These are phyloP conservation scores for Rana temporaria DNA, from an alignment of 2,113 vertebrate genomes.

Conservation along the genomic window DNA sequence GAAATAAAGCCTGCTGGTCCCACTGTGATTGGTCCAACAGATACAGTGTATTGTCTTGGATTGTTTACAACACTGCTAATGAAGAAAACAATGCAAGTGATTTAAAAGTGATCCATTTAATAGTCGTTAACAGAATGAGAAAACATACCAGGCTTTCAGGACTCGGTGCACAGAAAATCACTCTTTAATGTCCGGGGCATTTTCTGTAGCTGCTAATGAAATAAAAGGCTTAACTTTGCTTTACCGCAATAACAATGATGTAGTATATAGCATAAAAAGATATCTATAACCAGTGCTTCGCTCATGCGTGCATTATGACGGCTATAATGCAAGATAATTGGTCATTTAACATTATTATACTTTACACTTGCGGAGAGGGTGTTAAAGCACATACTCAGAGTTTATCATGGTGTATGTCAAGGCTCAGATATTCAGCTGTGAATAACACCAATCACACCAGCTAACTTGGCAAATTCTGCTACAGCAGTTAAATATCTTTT, in stretches of 20 bases:
- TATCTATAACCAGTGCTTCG: not conserved
- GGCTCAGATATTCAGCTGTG: no score
- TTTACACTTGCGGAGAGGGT: no score
- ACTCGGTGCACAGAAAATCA: not conserved
- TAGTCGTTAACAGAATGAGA: not conserved
- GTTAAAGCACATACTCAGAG: no score
- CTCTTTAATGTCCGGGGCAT: slow-evolving; percentile 15
- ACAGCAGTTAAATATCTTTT: no score
- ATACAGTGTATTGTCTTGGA: not conserved
- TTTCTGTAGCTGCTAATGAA: slow-evolving; percentile 31
- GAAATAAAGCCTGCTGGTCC: not conserved
- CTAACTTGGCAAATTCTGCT: no score
- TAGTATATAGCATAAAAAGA: not conserved
- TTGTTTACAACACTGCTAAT: not conserved
- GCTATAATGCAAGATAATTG: not conserved
- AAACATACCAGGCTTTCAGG: not conserved
- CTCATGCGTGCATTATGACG: not conserved
- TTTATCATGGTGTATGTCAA: no score
- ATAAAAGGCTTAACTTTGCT: not conserved
- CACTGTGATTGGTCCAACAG: slow-evolving; percentile 1
- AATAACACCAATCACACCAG: no score
- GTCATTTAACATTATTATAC: not conserved
- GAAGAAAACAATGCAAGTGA: not conserved
- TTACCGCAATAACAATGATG: not conserved
- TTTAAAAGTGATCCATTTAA: slow-evolving; percentile 24